phyloP scores from a whole-genome alignment of 2,888 invertebrate genomes.

The Anagyrus pseudococci region DNA sequence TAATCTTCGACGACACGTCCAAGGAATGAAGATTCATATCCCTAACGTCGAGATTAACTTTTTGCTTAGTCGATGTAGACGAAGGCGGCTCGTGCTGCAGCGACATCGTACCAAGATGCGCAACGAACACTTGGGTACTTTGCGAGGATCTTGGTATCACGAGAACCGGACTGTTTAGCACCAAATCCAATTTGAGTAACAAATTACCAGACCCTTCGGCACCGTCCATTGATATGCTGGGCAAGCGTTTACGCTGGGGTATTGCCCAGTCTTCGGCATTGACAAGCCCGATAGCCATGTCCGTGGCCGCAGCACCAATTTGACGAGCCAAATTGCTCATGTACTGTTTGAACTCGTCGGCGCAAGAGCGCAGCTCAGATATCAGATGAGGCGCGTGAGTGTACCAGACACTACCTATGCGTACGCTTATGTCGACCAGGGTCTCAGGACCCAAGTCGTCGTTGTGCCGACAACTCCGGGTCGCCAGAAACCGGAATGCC shows the following conservation, averaged over 20 bases:
- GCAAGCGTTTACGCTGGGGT: constrained; percentile 64
- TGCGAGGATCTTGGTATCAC: constrained; percentile 81
- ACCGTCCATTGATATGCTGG: constrained; percentile 61
- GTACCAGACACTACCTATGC: constrained; percentile 76
- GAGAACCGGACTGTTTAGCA: constrained; percentile 90
- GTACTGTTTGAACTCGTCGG: constrained; percentile 90
- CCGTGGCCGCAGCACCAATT: constrained; percentile 88
- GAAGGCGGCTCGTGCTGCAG: constrained; percentile 59
- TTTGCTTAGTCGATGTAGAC: constrained; percentile 50
- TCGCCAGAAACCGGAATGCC: constrained; percentile 67
- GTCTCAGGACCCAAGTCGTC: constrained; percentile 46
- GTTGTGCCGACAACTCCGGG: constrained; percentile 49
- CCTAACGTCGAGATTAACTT: constrained; percentile 70
- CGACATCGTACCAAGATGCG: constrained; percentile 89
- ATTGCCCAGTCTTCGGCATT: constrained; percentile 68
- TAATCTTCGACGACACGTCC: constrained; percentile 64
- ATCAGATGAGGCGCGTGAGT: constrained; percentile 89
- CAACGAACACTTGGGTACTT: constrained; percentile 86
- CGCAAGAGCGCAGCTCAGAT: constrained; percentile 85
- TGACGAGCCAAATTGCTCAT: constrained; percentile 83
- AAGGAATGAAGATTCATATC: constrained; percentile 89
- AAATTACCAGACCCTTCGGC: constrained; percentile 52
- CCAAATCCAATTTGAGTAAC: constrained; percentile 72
- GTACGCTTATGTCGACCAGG: constrained; percentile 56
- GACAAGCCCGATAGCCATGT: constrained; percentile 90